phyloP scores from a whole-genome alignment of 2,888 invertebrate species.

The Cacoxenus indagator region DNA sequence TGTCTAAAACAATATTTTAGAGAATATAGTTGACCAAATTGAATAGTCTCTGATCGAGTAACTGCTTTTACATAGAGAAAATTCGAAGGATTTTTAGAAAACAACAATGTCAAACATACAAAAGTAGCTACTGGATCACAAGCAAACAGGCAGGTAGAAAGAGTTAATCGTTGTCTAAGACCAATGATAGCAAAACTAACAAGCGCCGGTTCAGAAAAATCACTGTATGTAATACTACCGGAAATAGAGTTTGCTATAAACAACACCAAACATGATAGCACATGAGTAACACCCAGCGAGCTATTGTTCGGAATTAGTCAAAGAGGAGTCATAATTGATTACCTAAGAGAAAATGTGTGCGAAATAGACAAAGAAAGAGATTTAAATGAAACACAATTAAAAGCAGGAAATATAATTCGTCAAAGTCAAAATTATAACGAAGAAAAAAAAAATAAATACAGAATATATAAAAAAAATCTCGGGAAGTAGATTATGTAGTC shows the following conservation, averaged over 20 bases:
- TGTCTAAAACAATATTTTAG: slow-evolving; percentile 19
- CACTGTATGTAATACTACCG: neutral
- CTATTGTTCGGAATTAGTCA: neutral
- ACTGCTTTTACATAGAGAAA: slow-evolving; percentile 10
- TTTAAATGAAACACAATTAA: neutral
- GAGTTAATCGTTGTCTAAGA: neutral
- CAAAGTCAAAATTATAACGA: too few relatives aligned
- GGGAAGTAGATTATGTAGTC: neutral
- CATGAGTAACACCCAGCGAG: neutral
- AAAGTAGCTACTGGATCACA: neutral
- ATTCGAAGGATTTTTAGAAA: neutral
- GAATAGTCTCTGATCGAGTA: slow-evolving; percentile 5
- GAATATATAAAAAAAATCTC: slow-evolving; percentile 1
- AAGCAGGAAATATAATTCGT: slow-evolving; percentile 1
- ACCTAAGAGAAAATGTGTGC: slow-evolving; percentile 17
- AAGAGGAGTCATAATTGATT: slow-evolving; percentile 28
- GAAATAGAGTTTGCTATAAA: slow-evolving; percentile 1
- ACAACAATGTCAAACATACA: slow-evolving; percentile 8
- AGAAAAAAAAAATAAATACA: neutral
- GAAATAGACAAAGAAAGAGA: neutral
- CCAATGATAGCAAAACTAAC: neutral
- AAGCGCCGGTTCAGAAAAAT: neutral
- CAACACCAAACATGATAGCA: neutral
- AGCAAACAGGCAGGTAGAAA: neutral
- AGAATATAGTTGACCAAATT: slow-evolving; percentile 12